Evolutionary conservation across 2,797 vertebrate genomes (phyloP).

Genomic region (Loris lydekkerianus): DNA sequence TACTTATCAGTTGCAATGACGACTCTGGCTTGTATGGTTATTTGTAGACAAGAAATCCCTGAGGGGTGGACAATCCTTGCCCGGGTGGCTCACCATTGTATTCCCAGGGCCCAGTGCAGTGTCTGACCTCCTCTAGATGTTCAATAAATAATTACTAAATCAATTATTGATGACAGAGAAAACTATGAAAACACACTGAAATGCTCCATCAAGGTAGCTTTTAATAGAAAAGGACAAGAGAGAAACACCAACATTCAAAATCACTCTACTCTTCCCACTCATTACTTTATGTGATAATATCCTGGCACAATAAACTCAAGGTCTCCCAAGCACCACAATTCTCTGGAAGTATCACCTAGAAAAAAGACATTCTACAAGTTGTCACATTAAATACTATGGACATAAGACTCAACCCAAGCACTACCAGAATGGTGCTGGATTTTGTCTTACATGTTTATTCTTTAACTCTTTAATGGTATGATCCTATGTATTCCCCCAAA

Average conservation of each 20-base stretch:
- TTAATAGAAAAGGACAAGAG: background rate
- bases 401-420: background rate
- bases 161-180: background rate
- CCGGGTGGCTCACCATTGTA: background rate
- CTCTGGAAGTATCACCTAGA: background rate
- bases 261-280: background rate
- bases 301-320: background rate
- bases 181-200: background rate
- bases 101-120: background rate
- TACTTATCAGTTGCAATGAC: background rate
- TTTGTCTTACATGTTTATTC: background rate
- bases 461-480: background rate
- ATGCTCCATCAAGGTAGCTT: background rate
- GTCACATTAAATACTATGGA: background rate
- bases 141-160: slow-evolving; percentile 34
- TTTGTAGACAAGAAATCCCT: background rate
- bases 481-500: background rate
- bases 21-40: background rate
- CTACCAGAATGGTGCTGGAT: slow-evolving; percentile 17
- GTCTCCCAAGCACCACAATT: background rate
- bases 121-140: background rate
- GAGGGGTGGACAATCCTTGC: background rate
- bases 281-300: background rate
- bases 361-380: background rate
- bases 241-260: background rate